Evolutionary conservation across 2,888 invertebrate genomes (phyloP).

Genomic region (Serrognathus titanus): DNA sequence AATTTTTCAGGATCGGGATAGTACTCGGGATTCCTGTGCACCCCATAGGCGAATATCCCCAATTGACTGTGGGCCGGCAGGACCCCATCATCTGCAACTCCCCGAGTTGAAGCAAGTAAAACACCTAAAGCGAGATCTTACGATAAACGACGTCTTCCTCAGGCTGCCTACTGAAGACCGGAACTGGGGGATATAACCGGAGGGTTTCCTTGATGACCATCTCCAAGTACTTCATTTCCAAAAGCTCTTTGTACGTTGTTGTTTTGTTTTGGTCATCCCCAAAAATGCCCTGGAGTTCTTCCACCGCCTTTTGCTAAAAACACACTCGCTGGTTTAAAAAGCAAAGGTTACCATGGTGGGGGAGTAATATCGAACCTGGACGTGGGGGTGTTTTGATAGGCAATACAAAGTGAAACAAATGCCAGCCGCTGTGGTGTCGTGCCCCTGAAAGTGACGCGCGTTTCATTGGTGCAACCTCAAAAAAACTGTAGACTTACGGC

Average conservation of each 20-base stretch:
- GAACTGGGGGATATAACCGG: slow-evolving; percentile 53
- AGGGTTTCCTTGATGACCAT: slow-evolving; percentile 53
- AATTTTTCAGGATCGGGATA: slow-evolving; percentile 55
- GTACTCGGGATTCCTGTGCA: slow-evolving; percentile 52
- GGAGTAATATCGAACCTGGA: slow-evolving; percentile 34
- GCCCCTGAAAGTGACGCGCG: slow-evolving; percentile 15
- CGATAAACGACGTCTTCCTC: slow-evolving; percentile 42
- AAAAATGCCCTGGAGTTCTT: slow-evolving; percentile 41
- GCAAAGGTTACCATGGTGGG: neutral
- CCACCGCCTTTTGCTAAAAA: slow-evolving; percentile 40
- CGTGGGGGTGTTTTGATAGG: slow-evolving; percentile 41
- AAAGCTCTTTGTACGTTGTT: slow-evolving; percentile 42
- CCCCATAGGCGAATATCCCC: slow-evolving; percentile 46
- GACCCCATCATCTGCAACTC: slow-evolving; percentile 25
- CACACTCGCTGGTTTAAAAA: neutral
- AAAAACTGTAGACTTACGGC: slow-evolving; percentile 25
- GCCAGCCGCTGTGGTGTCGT: slow-evolving; percentile 40
- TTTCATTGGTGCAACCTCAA: neutral
- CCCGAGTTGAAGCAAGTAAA: neutral
- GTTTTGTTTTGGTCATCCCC: slow-evolving; percentile 26
- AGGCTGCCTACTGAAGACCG: slow-evolving; percentile 48
- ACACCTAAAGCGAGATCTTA: slow-evolving; percentile 14
- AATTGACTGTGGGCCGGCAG: slow-evolving; percentile 45
- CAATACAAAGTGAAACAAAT: slow-evolving; percentile 44
- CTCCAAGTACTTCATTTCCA: slow-evolving; percentile 55